Base-by-base conservation (phyloP, 2,113 vertebrate species). In the Periophthalmodon schlosseri region DNA sequence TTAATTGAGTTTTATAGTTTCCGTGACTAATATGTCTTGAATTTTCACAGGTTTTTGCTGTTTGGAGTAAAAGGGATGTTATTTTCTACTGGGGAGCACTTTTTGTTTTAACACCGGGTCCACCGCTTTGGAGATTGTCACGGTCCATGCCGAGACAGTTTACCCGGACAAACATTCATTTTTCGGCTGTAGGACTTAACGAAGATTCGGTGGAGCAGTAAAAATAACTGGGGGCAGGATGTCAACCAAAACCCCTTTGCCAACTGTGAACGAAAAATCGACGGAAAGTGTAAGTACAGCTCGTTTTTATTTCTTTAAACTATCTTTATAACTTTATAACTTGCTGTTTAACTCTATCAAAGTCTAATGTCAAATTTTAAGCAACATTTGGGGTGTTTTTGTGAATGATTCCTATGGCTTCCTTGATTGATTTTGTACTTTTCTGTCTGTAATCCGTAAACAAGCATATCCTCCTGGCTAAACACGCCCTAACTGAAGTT, bases 231-330 rank as follows among this genome's bases (percentile, higher is more conserved):
- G 58, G 56, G 68, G 74, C 94, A 94, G 85, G 72, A 98, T 98
- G 97, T 97, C 97, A 93, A 95, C 96, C 84, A 93, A 96, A 95
- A 96, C 96, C 83, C 95, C 96, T 56, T 85, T 99, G 85, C 97
- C 96, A 2, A 97, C 97, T 68, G 97, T 99, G 84, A 98, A 96
- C 88, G 97, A 99, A 77, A 95, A 96, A 81, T 94, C 94, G 95
- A 91, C 96, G 20, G 97, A 99, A 88, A 96, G 96, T 87, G 97
- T 99, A 87, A 97, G 97, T 98, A 79, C 34, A 15, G 44, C 0
- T 12, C 2, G 11, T 36, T 34, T 83, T 79, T 70, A 2, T 12
- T 5, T 8, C 50, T 1, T 36, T 52, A 44, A 1, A 18, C 24
- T 14, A 16, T 14, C 52, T 54, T 33, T 63, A 6, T 33, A 34